phyloP scores from a whole-genome alignment of 2,113 vertebrate species.

The Osmerus mordax region DNA sequence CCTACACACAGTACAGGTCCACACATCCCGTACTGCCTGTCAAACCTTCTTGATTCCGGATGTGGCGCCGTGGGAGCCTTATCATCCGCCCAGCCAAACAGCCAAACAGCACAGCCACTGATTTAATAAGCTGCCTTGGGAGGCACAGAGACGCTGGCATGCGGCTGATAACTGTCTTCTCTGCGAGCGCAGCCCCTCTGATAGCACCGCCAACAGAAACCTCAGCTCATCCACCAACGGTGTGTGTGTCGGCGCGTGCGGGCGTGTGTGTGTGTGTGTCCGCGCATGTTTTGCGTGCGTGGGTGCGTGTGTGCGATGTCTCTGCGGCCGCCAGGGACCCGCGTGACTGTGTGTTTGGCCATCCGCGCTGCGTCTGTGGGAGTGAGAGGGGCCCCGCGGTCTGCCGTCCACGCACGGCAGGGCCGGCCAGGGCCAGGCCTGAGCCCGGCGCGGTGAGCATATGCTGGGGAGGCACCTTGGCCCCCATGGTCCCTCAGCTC shows the following conservation, averaged over 20 bases:
- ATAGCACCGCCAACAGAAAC: slow-evolving; percentile 50
- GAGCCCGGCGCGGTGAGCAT: slow-evolving; percentile 40
- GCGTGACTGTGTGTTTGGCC: slow-evolving; percentile 51
- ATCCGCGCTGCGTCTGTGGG: slow-evolving; percentile 34
- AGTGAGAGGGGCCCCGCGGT: slow-evolving; percentile 48
- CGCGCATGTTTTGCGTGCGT: background rate
- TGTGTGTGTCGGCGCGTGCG: background rate
- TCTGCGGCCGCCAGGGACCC: slow-evolving; percentile 46
- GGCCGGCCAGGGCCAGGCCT: slow-evolving; percentile 29
- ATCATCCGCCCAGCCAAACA: slow-evolving; percentile 61
- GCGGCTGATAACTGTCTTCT: slow-evolving; percentile 64
- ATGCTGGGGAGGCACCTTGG: slow-evolving; percentile 42
- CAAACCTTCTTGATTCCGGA: slow-evolving; percentile 28
- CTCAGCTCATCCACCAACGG: slow-evolving; percentile 21
- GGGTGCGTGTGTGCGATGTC: slow-evolving; percentile 3
- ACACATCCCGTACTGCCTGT: slow-evolving; percentile 20
- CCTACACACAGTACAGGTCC: slow-evolving; percentile 3
- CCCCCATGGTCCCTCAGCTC: background rate
- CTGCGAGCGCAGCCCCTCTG: slow-evolving; percentile 40
- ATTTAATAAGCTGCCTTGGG: slow-evolving; percentile 70
- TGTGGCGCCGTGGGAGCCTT: slow-evolving; percentile 41
- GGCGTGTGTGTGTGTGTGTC: background rate
- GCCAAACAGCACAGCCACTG: slow-evolving; percentile 60
- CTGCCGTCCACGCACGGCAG: slow-evolving; percentile 47
- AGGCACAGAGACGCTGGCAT: slow-evolving; percentile 56